phyloP scores from a whole-genome alignment of 2,888 invertebrate genomes.

The Apotomis turbidana region DNA sequence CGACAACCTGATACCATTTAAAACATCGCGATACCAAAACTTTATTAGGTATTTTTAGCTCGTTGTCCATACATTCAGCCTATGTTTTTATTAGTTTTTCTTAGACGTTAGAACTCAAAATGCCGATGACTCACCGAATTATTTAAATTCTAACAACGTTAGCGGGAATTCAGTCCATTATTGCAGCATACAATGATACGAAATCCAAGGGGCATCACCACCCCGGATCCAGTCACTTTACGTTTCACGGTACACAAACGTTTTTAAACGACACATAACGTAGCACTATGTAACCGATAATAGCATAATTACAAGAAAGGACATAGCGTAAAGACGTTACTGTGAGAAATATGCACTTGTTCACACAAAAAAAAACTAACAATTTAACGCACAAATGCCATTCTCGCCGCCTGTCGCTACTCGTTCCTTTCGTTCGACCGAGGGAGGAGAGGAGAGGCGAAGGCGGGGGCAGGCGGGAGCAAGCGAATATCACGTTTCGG shows the following conservation, averaged over 20 bases:
- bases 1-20: slow-evolving; percentile 50
- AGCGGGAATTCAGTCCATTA: slow-evolving; percentile 78
- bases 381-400: slow-evolving; percentile 78
- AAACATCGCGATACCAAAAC: slow-evolving; percentile 49
- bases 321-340: slow-evolving; percentile 58
- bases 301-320: slow-evolving; percentile 58
- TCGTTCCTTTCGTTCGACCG: slow-evolving; percentile 60
- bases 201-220: slow-evolving; percentile 70
- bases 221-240: slow-evolving; percentile 68
- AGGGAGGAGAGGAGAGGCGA: slow-evolving; percentile 56
- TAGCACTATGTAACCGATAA: slow-evolving; percentile 53
- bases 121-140: slow-evolving; percentile 80
- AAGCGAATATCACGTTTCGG: slow-evolving; percentile 53
- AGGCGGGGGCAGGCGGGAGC: slow-evolving; percentile 49
- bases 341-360: slow-evolving; percentile 71
- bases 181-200: slow-evolving; percentile 70
- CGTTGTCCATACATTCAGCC: slow-evolving; percentile 45
- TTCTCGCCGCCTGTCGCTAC: slow-evolving; percentile 55
- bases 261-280: slow-evolving; percentile 65
- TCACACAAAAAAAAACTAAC: slow-evolving; percentile 74
- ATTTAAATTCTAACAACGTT: slow-evolving; percentile 80
- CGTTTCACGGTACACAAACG: slow-evolving; percentile 65
- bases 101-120: slow-evolving; percentile 60
- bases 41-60: slow-evolving; percentile 53
- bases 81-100: slow-evolving; percentile 38